Base-by-base conservation (phyloP, 35 echinoderm and acorn worm genomes). In the Apostichopus californicus region DNA sequence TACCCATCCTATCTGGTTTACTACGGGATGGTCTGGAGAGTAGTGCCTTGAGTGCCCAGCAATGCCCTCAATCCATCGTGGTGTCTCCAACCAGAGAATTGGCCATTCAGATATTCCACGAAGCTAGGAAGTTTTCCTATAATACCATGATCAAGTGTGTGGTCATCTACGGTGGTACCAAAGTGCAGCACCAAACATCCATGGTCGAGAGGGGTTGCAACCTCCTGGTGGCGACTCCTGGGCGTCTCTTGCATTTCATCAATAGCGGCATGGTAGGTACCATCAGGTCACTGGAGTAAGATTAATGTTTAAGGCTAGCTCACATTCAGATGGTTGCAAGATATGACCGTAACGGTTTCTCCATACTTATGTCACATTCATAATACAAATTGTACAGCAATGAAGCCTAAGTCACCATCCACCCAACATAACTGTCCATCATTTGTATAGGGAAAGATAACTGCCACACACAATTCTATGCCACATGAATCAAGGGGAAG, bases 41-140 rank as follows among this genome's bases (percentile, higher is more conserved):
- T 21, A 95, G 97, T 68, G 89, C 93, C 59, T 88, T 93, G 52
- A 96, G 89, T 59, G 93, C 75, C 12, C 11, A 58, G 34, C 97
- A 98, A 28, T 92, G 93, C 63, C 97, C 97, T n/a, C 97, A 96
- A 25, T 71, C 87, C 55, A 92, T 98, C 56, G 90, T 98, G 18
- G 97, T 98, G 13, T 96, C 97, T 21, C 97, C 97, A 23, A 98
- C 97, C 12, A 83, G 97, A 54, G 97, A 98, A 86, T 91, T 98
- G 78, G 95, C 97, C 53, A 93, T 94, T 6, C 97, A 98, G 92
- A 98, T 98, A 24, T 93, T 87, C 90, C 71, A 93, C 10, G 97
- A 98, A 71, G 97, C 97, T 5, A 78, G 95, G 12, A 98, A 98
- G 66, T 98, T 98, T 77, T 85, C 95, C 15, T 93, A 92, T 13